Percentiles rank a stretch among this genome's conserved stretches.
phyloP scores from a whole-genome alignment of 2,888 invertebrate genomes.

The Cosmorhoe ocellata region DNA sequence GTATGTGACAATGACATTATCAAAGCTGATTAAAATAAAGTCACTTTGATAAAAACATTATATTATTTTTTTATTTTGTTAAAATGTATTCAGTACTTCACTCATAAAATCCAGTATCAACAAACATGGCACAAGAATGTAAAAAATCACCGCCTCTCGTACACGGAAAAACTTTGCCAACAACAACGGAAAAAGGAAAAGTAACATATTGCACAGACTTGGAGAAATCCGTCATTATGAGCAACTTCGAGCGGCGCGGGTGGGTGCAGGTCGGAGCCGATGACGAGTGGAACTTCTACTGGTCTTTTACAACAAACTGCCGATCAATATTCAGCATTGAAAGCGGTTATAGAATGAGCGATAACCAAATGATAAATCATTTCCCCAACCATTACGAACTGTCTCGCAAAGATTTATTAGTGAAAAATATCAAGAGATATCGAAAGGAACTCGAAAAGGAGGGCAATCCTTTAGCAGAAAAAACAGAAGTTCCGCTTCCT shows the following conservation, averaged over 20 bases:
- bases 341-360: conserved; percentile 94
- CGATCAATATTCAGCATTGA: conserved; percentile 95
- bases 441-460: conserved; percentile 95
- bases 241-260: conserved; percentile 95
- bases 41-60: too few relatives aligned
- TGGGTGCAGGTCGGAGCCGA: conserved; percentile 93
- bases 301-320: conserved; percentile 96
- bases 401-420: conserved; percentile 96
- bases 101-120: background rate
- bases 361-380: conserved; percentile 97
- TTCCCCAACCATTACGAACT: conserved; percentile 98
- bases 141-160: conserved; percentile 43
- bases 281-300: conserved; percentile 98
- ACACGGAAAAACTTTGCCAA: conserved; percentile 40
- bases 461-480: conserved; percentile 92
- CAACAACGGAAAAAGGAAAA: conserved; percentile 47
- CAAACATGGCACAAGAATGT: conserved; percentile 41
- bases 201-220: conserved; percentile 88
- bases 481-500: conserved; percentile 74
- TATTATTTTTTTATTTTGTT: conserved; percentile 19
- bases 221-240: conserved; percentile 95
- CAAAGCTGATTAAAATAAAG: too few relatives aligned
- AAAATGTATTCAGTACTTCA: conserved; percentile 29
- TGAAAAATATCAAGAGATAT: conserved; percentile 97
- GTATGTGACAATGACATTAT: too few relatives aligned